Evolutionary conservation across 2,797 vertebrate species (phyloP), one percentile per base, ranked within the genome.

Genomic region (Salarias fasciatus): DNA sequence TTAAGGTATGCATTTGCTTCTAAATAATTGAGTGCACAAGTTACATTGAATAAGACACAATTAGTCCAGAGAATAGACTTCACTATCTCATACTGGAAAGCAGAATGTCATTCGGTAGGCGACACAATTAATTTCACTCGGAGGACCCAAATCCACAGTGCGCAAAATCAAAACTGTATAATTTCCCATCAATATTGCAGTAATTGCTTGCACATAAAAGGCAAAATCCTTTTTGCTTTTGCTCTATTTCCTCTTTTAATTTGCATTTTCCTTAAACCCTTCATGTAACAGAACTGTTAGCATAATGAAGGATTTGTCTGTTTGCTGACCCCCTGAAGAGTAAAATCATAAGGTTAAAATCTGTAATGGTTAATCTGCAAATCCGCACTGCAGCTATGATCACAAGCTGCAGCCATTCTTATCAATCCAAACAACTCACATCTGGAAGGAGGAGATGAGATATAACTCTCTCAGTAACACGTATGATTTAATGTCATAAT

Each of bases 181-280:
- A 63, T 72, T 82, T 57, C 42, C 61, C 79, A 80, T 86, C 80
- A 79, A 80, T 68, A 66, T 63, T 69, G 65, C 51, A 44, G 67
- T 90, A 86, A 89, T 85, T 78, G 76, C 42, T 24, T 62, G 67
- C 67, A 81, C 68, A 81, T 77, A 73, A 77, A 85, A 69, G 57
- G 46, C 45, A 77, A 83, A 92, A 89, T 88, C 88, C 86, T 49
- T 86, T 75, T 89, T 82, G 83, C 58, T 52, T 88, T 83, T 75
- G 85, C 88, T 90, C 84, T 72, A 88, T 87, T 92, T 92, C 84
- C 81, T 85, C 71, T 86, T 82, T 87, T 84, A 80, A 91, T 90
- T 86, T 81, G 75, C 77, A 87, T 86, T 89, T 88, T 40, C 55
- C 72, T 60, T 66, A 86, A 92, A 88, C 60, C 85, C 42, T 61